phyloP scores from a whole-genome alignment of 2,888 invertebrate genomes.

The Neria commutata region DNA sequence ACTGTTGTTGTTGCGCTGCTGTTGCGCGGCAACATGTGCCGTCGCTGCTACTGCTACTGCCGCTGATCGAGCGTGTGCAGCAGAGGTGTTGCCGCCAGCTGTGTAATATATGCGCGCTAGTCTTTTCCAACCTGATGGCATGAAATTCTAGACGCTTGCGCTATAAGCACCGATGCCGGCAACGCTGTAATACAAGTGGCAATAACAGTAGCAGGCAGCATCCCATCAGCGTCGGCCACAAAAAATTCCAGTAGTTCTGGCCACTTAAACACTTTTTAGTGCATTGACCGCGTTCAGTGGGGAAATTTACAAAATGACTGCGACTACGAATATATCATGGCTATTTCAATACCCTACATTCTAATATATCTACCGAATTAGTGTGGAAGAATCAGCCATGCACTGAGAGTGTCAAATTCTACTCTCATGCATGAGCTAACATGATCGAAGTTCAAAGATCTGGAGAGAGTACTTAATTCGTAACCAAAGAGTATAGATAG shows the following conservation, averaged over 20 bases:
- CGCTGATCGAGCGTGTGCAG: conserved; percentile 1
- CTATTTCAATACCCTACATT: too few species aligned
- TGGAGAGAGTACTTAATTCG: too few species aligned
- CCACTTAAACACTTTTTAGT: conserved; percentile 9
- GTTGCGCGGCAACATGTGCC: not conserved
- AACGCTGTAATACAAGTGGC: not conserved
- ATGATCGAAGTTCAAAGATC: too few species aligned
- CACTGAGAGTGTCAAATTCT: too few species aligned
- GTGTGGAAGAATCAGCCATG: too few species aligned
- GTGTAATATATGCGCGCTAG: conserved; percentile 13
- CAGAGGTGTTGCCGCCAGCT: conserved; percentile 23
- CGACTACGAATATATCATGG: too few species aligned
- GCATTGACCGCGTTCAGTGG: not conserved
- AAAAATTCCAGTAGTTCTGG: conserved; percentile 13
- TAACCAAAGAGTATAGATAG: too few species aligned
- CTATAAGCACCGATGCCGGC: not conserved
- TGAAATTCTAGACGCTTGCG: conserved; percentile 20
- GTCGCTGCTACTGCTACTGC: not conserved
- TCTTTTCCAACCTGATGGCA: conserved; percentile 7
- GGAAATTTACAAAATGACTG: too few species aligned
- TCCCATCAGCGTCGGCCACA: not conserved
- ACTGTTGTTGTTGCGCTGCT: conserved; percentile 3
- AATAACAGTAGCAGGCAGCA: not conserved
- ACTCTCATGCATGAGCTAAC: too few species aligned
- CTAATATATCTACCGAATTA: too few species aligned